These are phyloP conservation scores for Danionella dracula DNA, from an alignment of 2,797 vertebrate species.

Conservation along the genomic window DNA sequence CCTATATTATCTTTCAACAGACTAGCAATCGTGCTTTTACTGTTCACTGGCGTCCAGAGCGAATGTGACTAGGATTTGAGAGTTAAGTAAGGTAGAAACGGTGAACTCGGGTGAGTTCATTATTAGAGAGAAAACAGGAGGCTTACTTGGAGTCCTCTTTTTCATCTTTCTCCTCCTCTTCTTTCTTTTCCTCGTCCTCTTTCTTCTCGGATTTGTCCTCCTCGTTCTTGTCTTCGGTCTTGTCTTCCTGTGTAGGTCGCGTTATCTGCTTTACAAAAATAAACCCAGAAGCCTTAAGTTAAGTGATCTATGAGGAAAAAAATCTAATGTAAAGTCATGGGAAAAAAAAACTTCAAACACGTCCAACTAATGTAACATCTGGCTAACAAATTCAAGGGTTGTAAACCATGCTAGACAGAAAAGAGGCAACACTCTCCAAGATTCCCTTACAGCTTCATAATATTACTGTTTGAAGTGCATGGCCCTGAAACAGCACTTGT, in stretches of 20 bases:
- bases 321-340: no score
- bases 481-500: no score
- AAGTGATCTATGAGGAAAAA: no score
- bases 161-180: slow-evolving; percentile 99
- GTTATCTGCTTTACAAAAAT: slow-evolving; percentile 81
- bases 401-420: no score
- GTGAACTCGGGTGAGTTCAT: not conserved
- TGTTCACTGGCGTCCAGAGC: not conserved
- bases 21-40: not conserved
- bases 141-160: slow-evolving; percentile 93
- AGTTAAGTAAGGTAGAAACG: not conserved
- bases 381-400: no score
- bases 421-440: no score
- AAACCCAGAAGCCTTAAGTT: not conserved
- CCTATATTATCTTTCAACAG: not conserved
- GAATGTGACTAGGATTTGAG: not conserved
- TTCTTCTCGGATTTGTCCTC: slow-evolving; percentile 96
- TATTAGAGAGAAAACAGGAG: not conserved
- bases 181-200: slow-evolving; percentile 96
- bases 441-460: no score
- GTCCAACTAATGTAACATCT: no score
- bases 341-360: no score
- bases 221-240: slow-evolving; percentile 91
- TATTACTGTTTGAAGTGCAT: no score
- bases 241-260: slow-evolving; percentile 96